phyloP scores from a whole-genome alignment of 1,140 invertebrate species.

The Caenorhabditis elegans region DNA sequence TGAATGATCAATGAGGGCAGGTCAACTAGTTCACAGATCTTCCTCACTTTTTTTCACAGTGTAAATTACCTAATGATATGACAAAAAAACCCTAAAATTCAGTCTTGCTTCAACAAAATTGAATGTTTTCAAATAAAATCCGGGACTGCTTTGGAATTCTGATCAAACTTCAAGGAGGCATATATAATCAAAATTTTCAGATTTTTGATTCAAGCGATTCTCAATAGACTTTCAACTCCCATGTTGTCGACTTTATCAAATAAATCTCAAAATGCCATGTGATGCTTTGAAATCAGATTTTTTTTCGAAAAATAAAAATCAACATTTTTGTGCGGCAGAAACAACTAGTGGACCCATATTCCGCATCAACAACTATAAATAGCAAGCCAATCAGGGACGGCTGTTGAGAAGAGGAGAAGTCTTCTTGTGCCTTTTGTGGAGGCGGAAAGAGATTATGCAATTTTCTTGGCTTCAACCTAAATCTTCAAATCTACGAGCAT shows the following conservation, averaged over 20 bases:
- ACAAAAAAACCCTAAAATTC: too few relatives aligned
- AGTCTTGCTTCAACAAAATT: too few relatives aligned
- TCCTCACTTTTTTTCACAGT: not conserved
- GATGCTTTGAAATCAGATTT: not conserved
- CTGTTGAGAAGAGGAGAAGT: not conserved
- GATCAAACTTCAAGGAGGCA: not conserved
- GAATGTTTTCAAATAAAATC: not conserved
- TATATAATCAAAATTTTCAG: not conserved
- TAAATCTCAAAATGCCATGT: too few relatives aligned
- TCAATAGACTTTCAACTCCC: too few relatives aligned
- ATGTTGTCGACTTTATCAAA: too few relatives aligned
- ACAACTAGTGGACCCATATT: not conserved
- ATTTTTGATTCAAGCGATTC: too few relatives aligned
- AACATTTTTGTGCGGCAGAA: not conserved
- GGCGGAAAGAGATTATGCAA: slow-evolving; percentile 23
- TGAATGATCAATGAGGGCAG: not conserved
- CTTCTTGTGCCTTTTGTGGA: slow-evolving; percentile 7
- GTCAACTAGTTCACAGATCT: not conserved
- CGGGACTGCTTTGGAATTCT: not conserved
- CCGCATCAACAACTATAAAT: slow-evolving; percentile 7
- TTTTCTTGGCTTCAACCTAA: not conserved
- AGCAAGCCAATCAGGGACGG: not conserved
- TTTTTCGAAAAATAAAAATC: not conserved
- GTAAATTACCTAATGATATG: not conserved
- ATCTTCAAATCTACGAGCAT: not conserved